Evolutionary conservation across 2,797 vertebrate species (phyloP), one percentile per base, ranked within the genome.

Genomic region (Platalea minor): DNA sequence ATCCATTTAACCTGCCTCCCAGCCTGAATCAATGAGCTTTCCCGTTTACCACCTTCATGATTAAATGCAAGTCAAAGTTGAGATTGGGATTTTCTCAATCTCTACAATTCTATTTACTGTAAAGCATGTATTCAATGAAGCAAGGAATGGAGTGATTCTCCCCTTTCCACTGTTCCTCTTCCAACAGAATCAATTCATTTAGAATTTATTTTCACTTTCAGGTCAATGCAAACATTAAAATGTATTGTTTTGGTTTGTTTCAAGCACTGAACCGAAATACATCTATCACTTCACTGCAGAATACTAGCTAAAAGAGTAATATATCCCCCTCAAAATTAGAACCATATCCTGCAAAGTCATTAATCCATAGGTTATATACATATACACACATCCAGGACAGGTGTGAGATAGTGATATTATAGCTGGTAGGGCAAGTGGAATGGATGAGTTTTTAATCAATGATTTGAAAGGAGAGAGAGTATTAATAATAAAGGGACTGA

Each of bases 91-190:
- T 89, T 91, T 89, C 79, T 64, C 74, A 65, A 12, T 72, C 61
- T 86, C 61, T 92, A 17, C 23, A 65, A 28, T 57, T 90, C 86
- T 76, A 76, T 82, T 92, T 89, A 87, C 56, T 68, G 29, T 74
- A 79, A 92, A 92, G 51, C 75, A 91, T 89, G 94, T 87, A 90
- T 91, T 82, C 77, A 91, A 75, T 41, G 37, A 85, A 92, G 51
- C 35, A 93, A 87, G 48, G 48, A 91, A 79, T 59, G 19, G 26
- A 92, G 43, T 39, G 45, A 74, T 87, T 80, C n/a, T 83, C 18
- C 28, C 31, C 26, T 93, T 87, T 93, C 68, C 48, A 39, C 48
- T 60, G 28, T 56, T 92, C 25, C 37, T 90, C 75, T 91, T 82
- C 35, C 26, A 11, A 85, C n/a, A 43, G 2, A 76, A 60, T 91